Evolutionary conservation across 2,888 invertebrate genomes (phyloP).

Genomic region (Hypomecis atomaria): DNA sequence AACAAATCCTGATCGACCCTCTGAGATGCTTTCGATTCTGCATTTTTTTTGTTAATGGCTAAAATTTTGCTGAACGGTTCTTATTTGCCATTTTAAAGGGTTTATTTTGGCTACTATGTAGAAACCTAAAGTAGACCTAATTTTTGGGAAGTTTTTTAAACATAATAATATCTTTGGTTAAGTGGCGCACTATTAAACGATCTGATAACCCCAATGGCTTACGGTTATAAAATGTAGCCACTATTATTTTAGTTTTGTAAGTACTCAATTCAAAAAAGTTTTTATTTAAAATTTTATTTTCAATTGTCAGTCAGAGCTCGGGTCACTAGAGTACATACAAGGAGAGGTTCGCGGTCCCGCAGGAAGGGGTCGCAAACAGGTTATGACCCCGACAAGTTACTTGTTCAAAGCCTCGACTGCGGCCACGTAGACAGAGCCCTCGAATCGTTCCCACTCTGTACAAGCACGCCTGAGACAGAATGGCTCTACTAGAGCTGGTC

Average conservation of each 20-base stretch:
- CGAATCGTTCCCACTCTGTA: conserved; percentile 49
- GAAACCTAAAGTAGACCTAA: too few relatives aligned
- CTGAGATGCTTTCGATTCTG: conserved; percentile 74
- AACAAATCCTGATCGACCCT: conserved; percentile 74
- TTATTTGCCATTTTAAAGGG: neutral
- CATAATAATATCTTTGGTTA: too few relatives aligned
- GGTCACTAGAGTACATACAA: conserved; percentile 78
- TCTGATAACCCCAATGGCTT: conserved; percentile 14
- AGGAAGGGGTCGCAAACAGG: conserved; percentile 84
- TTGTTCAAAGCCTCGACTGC: conserved; percentile 75
- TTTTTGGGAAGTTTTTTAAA: too few relatives aligned
- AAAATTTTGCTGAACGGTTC: too few relatives aligned
- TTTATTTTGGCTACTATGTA: neutral
- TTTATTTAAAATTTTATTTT: conserved; percentile 48
- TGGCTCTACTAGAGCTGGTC: conserved; percentile 57
- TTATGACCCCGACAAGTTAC: conserved; percentile 84
- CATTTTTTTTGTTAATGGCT: neutral
- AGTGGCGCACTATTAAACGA: conserved; percentile 3
- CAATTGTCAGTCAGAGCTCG: conserved; percentile 60
- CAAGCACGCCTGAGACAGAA: conserved; percentile 45
- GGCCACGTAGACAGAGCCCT: conserved; percentile 66
- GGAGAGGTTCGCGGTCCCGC: conserved; percentile 69
- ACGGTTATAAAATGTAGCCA: conserved; percentile 3
- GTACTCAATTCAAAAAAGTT: conserved; percentile 2
- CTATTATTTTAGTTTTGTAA: conserved; percentile 1